Percentiles rank a stretch among this genome's conserved stretches.
These are phyloP conservation scores for Hypena proboscidalis DNA, from an alignment of 2,888 invertebrate genomes.

Conservation along the genomic window DNA sequence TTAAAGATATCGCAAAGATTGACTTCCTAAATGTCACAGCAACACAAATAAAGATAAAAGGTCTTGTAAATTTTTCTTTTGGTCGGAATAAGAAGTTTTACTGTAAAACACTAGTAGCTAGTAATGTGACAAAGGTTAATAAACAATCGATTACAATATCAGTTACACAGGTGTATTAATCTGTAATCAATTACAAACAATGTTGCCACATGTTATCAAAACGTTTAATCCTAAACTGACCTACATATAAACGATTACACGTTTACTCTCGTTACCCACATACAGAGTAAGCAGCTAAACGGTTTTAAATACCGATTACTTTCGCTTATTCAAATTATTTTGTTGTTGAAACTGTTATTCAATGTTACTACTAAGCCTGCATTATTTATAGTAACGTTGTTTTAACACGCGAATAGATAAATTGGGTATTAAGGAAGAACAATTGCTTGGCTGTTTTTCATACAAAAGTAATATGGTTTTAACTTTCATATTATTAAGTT, in stretches of 20 bases:
- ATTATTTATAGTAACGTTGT: slow-evolving; percentile 23
- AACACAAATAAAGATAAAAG: not conserved
- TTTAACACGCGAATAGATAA: slow-evolving; percentile 6
- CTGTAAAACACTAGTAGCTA: too few relatives aligned
- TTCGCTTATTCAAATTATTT: slow-evolving; percentile 58
- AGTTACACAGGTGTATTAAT: not conserved
- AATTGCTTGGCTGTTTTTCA: too few relatives aligned
- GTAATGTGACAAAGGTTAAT: too few relatives aligned
- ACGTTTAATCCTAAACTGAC: slow-evolving; percentile 15
- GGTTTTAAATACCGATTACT: slow-evolving; percentile 33
- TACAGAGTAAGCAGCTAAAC: slow-evolving; percentile 12
- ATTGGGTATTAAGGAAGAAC: too few relatives aligned
- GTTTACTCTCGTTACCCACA: slow-evolving; percentile 23
- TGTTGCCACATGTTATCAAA: not conserved
- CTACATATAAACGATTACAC: slow-evolving; percentile 19
- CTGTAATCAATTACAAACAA: not conserved
- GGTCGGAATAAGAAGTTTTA: too few relatives aligned
- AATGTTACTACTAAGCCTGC: slow-evolving; percentile 40
- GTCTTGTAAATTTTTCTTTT: not conserved
- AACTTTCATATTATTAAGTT: too few relatives aligned
- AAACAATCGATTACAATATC: not conserved
- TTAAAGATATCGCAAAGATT: too few relatives aligned
- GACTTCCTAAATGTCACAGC: not conserved
- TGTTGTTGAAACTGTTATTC: slow-evolving; percentile 47
- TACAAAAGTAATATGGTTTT: too few relatives aligned